Evolutionary conservation across 2,888 invertebrate species (phyloP), one percentile per base, ranked within the genome.

Genomic region (Psylliodes chrysocephalus): DNA sequence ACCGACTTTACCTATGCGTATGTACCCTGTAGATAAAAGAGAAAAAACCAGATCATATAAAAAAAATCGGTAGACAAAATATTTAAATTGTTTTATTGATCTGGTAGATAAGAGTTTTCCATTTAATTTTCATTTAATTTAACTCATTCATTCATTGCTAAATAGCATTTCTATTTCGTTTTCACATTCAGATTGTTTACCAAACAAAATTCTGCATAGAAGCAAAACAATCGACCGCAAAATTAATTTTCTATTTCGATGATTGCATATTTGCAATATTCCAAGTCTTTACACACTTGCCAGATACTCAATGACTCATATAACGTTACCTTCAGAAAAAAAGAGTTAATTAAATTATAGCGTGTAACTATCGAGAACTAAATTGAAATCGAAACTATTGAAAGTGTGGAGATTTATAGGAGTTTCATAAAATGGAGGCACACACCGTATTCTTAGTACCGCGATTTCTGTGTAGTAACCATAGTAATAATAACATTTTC

Each of bases 291-390:
- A 47, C 47, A 47, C 38, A 38, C 38, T 47, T 7, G n/a, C 25
- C 28, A 12, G 17, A 12, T 49, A 30, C 30, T 49, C 49, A 49
- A 49, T 49, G 49, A 30, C 28, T 49, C 49, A 49, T 49, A 30
- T 28, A 49, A 49, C 14, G 15, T 8, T 30, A 18, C 5, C 7
- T 28, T 17, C 2, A 49, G 3, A 28, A 49, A 49, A 49, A 49
- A 12, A 15, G 14, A 15, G 14, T 49, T 22, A 46, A 49, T 49
- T 49, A 17, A 49, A 49, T 49, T 28, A 49, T 49, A 49, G 28
- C 49, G 49, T 49, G 49, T 49, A 49, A 49, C 30, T 49, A 28
- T 30, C 14, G 49, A 28, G 30, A 49, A 49, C 30, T 28, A 28
- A 49, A 49, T 30, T 19, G 14, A 49, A 49, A 49, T 49, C 15